Percentiles rank a stretch among this genome's conserved stretches.
Evolutionary conservation across 2,888 invertebrate species (phyloP).

Genomic region (Marasmarcha lunaedactyla): DNA sequence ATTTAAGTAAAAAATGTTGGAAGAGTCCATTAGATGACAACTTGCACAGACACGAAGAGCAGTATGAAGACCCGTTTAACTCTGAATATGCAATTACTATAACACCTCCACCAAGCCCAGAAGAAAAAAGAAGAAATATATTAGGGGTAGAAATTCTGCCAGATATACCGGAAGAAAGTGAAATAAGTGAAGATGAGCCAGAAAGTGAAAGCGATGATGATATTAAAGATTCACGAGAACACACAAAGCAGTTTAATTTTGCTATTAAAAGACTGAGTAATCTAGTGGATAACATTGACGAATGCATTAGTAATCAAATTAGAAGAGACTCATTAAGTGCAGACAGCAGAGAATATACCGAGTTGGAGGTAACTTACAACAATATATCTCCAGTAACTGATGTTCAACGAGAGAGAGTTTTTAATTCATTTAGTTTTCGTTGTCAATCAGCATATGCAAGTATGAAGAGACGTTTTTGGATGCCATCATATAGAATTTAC

Average conservation of each 20-base stretch:
- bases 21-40: slow-evolving; percentile 59
- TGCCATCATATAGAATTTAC: slow-evolving; percentile 56
- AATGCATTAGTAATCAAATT: slow-evolving; percentile 51
- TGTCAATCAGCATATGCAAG: slow-evolving; percentile 49
- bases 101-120: slow-evolving; percentile 57
- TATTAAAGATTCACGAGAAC: slow-evolving; percentile 24
- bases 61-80: slow-evolving; percentile 27
- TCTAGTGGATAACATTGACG: slow-evolving; percentile 61
- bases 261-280: slow-evolving; percentile 64
- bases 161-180: slow-evolving; percentile 65
- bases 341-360: slow-evolving; percentile 38
- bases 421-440: slow-evolving; percentile 54
- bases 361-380: slow-evolving; percentile 53
- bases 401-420: slow-evolving; percentile 51
- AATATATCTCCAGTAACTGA: slow-evolving; percentile 53
- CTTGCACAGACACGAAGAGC: slow-evolving; percentile 32
- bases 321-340: slow-evolving; percentile 40
- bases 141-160: slow-evolving; percentile 65
- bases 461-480: slow-evolving; percentile 41
- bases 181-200: slow-evolving; percentile 32
- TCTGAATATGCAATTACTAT: slow-evolving; percentile 33
- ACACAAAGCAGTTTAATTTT: slow-evolving; percentile 44
- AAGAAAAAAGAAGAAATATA: slow-evolving; percentile 55
- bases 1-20: slow-evolving; percentile 55
- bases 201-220: slow-evolving; percentile 24